Evolutionary conservation across 2,888 invertebrate species (phyloP).

Genomic region (Congeria kusceri): DNA sequence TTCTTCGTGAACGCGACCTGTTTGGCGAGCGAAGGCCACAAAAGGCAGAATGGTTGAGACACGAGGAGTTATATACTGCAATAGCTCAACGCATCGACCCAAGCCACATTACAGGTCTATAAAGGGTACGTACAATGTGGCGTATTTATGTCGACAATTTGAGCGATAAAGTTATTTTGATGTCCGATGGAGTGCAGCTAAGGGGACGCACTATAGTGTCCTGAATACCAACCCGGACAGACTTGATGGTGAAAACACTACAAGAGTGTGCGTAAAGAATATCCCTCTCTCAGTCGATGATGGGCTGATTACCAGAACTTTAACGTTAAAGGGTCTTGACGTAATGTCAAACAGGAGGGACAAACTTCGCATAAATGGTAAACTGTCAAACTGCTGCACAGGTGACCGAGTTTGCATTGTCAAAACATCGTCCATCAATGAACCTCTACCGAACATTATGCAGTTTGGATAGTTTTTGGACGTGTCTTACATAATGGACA

Average conservation of each 20-base stretch:
- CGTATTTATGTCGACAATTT: no score
- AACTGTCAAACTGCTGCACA: not conserved
- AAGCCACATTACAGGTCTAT: no score
- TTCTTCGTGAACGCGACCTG: no score
- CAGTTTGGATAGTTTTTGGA: not conserved
- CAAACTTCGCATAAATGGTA: conserved; percentile 4
- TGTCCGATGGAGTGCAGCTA: not conserved
- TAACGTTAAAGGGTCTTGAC: not conserved
- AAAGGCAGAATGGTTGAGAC: no score
- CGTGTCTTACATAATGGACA: not conserved
- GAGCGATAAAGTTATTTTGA: not conserved
- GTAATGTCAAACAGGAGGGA: not conserved
- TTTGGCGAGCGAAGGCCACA: no score
- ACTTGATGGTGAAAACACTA: not conserved
- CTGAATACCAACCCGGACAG: not conserved
- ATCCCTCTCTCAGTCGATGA: conserved; percentile 22
- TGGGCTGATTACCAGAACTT: not conserved
- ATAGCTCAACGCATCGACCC: no score
- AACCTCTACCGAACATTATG: not conserved
- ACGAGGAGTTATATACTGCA: no score
- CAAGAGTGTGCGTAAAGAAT: conserved; percentile 2
- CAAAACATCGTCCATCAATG: no score
- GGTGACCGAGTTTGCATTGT: conserved; percentile 10
- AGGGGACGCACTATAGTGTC: not conserved
- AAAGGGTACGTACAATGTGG: no score